These are phyloP conservation scores for Escarpia spicata DNA, from an alignment of 2,888 invertebrate species.

Conservation along the genomic window DNA sequence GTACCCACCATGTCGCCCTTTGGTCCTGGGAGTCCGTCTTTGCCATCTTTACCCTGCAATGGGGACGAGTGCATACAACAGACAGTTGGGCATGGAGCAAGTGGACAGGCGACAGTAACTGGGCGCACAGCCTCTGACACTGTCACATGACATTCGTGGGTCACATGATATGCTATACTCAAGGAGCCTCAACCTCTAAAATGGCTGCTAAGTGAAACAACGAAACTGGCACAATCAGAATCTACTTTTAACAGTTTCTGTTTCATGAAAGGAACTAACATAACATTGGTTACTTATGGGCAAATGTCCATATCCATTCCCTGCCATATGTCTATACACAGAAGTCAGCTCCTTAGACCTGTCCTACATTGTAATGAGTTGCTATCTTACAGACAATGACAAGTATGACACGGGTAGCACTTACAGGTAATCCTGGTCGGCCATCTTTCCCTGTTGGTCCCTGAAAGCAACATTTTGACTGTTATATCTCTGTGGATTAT, in stretches of 20 bases:
- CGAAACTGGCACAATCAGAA: neutral
- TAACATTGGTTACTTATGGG: too few species aligned
- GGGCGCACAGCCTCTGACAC: neutral
- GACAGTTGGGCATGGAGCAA: too few species aligned
- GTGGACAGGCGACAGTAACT: too few species aligned
- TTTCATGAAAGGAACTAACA: neutral
- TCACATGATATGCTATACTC: neutral
- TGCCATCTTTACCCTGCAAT: neutral
- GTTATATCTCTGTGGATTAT: neutral
- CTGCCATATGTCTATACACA: neutral
- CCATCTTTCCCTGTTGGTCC: slow-evolving; percentile 38
- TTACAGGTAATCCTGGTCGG: slow-evolving; percentile 43
- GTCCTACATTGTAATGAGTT: neutral
- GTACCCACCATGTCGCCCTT: slow-evolving; percentile 71
- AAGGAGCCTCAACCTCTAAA: neutral
- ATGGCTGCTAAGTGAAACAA: neutral
- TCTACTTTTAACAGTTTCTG: neutral
- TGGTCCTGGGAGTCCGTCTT: slow-evolving; percentile 62
- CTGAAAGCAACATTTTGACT: slow-evolving; percentile 24
- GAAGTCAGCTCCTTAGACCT: neutral
- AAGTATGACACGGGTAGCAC: slow-evolving; percentile 21
- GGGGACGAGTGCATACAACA: neutral
- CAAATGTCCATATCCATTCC: too few species aligned
- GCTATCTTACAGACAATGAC: neutral
- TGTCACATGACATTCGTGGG: neutral